Evolutionary conservation across 2,797 vertebrate species (phyloP), one percentile per base, ranked within the genome.

Genomic region (Catamblyrhynchus diadema): DNA sequence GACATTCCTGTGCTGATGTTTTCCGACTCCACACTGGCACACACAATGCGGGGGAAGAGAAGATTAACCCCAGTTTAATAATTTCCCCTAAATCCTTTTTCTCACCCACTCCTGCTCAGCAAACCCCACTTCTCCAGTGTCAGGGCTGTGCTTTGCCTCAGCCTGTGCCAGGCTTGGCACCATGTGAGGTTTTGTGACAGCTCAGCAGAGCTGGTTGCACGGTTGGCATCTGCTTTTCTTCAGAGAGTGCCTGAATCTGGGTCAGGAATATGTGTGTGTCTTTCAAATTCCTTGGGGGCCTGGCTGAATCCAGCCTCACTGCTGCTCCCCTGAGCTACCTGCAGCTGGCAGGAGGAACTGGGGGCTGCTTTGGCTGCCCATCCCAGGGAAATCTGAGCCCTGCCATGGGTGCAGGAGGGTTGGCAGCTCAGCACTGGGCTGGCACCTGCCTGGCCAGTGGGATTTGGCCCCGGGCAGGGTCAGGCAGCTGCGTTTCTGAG

Each of bases 211-310:
- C 70, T 78, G 92, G 57, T 89, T 77, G 92, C 73, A 32, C 14
- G 23, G 30, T 86, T 96, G 95, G 95, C 95, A 97, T 93, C 95
- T 83, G 89, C 93, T 96, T 94, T 84, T 90, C 96, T 96, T 96
- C 54, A 8, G 94, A 92, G 96, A 96, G 70, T 12, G 74, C 89
- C 81, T 48, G 95, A 97, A 97, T 97, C 97, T 97, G 96, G 97
- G 97, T 97, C 97, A 97, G 95, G 90, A 96, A 96, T 95, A 94
- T 87, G 83, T 94, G 89, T 94, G 83, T 81, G 54, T 93, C 64
- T 51, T 72, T 33, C 32, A 14, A 66, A 81, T 89, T 92, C 95
- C 96, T 95, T 12, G 5, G 81, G 72, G 97, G 64, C 24, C 54
- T 27, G 60, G 20, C 72, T 33, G 91, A 83, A 91, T 89, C 88